Conservation (phyloP, 2,888 invertebrate genomes). For the Nemotelus nigrinus region DNA sequence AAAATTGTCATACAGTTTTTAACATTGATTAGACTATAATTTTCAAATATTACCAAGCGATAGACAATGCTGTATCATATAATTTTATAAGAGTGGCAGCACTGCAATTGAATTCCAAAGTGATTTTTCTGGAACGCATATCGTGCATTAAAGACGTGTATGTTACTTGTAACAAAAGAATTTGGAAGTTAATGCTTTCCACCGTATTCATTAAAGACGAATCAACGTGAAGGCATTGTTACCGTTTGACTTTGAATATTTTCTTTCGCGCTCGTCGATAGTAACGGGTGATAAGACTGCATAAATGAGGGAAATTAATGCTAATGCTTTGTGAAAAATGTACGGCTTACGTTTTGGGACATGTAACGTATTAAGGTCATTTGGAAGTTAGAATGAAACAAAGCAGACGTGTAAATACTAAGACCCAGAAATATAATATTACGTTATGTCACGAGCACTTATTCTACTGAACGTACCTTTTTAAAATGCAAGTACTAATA, state of each 20-base stretch:
- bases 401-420: no score
- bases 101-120: not conserved
- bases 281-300: slow-evolving; percentile 7
- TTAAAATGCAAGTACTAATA: no score
- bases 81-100: not conserved
- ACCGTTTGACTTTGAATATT: slow-evolving; percentile 4
- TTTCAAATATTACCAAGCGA: no score
- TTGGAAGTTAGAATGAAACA: not conserved
- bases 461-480: no score
- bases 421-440: no score
- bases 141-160: slow-evolving; percentile 33
- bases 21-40: no score
- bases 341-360: not conserved
- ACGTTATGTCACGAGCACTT: no score
- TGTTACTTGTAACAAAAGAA: slow-evolving; percentile 35
- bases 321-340: slow-evolving; percentile 17
- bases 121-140: slow-evolving; percentile 22
- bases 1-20: no score
- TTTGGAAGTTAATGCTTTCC: slow-evolving; percentile 17
- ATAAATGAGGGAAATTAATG: slow-evolving; percentile 15
- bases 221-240: slow-evolving; percentile 23
- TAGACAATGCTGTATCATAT: no score
- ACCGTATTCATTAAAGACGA: slow-evolving; percentile 36
- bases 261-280: slow-evolving; percentile 6
- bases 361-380: slow-evolving; percentile 7